phyloP scores from a whole-genome alignment of 2,113 vertebrate genomes.

The Nesogale talazaci region DNA sequence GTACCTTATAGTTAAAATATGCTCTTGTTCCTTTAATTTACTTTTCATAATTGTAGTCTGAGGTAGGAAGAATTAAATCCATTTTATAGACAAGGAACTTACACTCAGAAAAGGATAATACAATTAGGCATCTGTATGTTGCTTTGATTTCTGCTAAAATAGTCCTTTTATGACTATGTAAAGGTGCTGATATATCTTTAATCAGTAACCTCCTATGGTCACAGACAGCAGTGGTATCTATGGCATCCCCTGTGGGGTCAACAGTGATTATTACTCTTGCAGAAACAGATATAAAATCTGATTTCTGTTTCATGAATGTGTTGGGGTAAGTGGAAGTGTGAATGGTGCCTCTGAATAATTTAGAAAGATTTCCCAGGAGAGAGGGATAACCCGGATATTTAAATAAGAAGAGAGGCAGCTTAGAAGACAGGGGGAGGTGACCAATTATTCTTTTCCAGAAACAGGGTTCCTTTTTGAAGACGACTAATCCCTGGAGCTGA shows the following conservation, averaged over 20 bases:
- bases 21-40: background rate
- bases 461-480: background rate
- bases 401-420: background rate
- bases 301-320: conserved; percentile 12
- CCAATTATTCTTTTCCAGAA: background rate
- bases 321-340: background rate
- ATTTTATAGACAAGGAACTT: background rate
- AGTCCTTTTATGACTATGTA: background rate
- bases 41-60: background rate
- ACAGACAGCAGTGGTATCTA: background rate
- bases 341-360: background rate
- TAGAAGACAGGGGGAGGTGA: background rate
- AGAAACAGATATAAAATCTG: background rate
- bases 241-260: background rate
- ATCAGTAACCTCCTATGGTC: too few relatives aligned
- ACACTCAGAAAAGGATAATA: background rate
- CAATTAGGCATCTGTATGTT: background rate
- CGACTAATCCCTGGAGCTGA: background rate
- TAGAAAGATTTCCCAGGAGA: background rate
- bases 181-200: background rate
- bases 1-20: background rate
- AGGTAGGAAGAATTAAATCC: background rate
- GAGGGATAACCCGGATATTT: background rate
- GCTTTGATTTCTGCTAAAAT: background rate
- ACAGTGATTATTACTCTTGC: background rate